Evolutionary conservation across 2,113 vertebrate genomes (phyloP), one percentile per base, ranked within the genome.

Genomic region (Ceuthmochares aereus): DNA sequence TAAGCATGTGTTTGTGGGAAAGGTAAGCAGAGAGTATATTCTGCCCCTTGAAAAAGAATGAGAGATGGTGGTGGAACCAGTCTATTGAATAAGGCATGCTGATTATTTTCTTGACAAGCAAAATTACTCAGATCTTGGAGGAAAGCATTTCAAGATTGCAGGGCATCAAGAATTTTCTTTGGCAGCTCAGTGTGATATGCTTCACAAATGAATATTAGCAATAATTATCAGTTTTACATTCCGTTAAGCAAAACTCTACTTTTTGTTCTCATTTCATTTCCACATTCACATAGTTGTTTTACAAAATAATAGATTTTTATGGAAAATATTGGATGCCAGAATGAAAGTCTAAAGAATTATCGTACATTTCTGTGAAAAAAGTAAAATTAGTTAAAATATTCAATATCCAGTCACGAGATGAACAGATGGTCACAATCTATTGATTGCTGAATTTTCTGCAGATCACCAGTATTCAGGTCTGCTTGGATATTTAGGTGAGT

Each of bases 91-190:
- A 69, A 89, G 90, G 66, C 29, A 34, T 0, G 0, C 49, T 67
- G 69, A 82, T 90, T 93, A 56, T 94, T 94, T 94, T 72, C 87
- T 82, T 95, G 95, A 96, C 96, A 96, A 63, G 92, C 58, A 72
- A 84, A 96, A 96, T 96, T 96, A 93, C 64, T 92, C 83, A 81
- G 68, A 76, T 90, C 80, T 64, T 68, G 32, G 86, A 78, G 54
- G 76, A 95, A 95, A 76, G 69, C 43, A 64, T 87, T 93, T 90
- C 54, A 84, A 19, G 56, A n/a, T 96, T 63, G 34, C 77, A 94
- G 69, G 86, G 69, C 90, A 94, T 73, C 76, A 91, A 78, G 80
- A 64, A 60, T 89, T 90, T 93, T 86, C 79, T 84, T 90, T 94
- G 80, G 80, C 96, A 95, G 92, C 90, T 94, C 88, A 81, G 83